Base-by-base conservation (phyloP, 2,888 invertebrate genomes). In the Caprella mutica region DNA sequence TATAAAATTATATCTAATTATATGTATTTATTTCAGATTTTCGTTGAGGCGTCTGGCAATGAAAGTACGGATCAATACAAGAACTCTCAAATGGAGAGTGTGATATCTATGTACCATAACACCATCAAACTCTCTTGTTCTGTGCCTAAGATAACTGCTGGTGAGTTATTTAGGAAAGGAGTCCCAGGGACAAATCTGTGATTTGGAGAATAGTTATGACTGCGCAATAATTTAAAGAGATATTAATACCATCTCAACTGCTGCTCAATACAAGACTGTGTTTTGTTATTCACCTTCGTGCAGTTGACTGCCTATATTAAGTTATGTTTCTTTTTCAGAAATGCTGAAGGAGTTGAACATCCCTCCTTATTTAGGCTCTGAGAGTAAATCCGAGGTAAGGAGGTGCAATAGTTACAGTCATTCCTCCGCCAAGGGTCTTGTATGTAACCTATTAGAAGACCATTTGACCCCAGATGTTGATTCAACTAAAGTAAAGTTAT, bases 61-160 rank as follows among this genome's bases (percentile, higher is more conserved):
- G 78, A 80, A 67, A 72, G 73, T 26, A 73, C 72, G 6, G 73
- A 74, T 61, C 69, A 72, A 5, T 79, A 77, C 68, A 69, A 68
- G 14, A 69, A 73, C 52, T 76, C 77, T 5, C 74, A 73, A 67
- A 72, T 81, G 65, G 74, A 74, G 66, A 72, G 73, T 64, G 70
- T 80, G 59, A 74, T 79, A 29, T 77, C 78, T 61, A 75, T 78
- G 57, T 80, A 81, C 67, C 77, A 78, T 65, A 75, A 80, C 68
- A 77, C 84, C 43, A 80, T 83, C 61, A 77, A 78, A 64, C 70
- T 85, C 55, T 77, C 77, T 68, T 72, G 84, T 52, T 72, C 76
- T 65, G 74, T 85, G 61, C 85, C 85, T 12, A 78, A 80, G 64
- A 76, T 77, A 19, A 78, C 78, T 69, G 74, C 77, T 71, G 78